phyloP scores from a whole-genome alignment of 2,888 invertebrate species.

The Epinotia ramella region DNA sequence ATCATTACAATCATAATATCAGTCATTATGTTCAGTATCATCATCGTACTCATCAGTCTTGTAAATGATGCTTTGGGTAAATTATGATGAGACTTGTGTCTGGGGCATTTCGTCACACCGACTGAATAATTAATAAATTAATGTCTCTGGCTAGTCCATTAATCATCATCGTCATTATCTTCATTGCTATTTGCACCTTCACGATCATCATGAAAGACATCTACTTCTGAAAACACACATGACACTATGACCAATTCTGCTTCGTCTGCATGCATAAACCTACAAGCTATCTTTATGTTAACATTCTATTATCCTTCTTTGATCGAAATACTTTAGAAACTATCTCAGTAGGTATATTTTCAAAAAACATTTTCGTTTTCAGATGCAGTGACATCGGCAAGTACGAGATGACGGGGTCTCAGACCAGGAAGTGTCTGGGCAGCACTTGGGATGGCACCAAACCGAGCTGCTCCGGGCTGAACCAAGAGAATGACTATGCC shows the following conservation, averaged over 20 bases:
- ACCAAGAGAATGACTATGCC: slow-evolving; percentile 94
- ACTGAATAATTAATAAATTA: too few relatives aligned
- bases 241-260: neutral
- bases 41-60: neutral
- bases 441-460: slow-evolving; percentile 93
- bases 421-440: slow-evolving; percentile 89
- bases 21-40: neutral
- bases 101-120: too few relatives aligned
- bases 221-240: too few relatives aligned
- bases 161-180: too few relatives aligned
- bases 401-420: slow-evolving; percentile 92
- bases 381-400: slow-evolving; percentile 95
- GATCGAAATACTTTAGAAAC: neutral
- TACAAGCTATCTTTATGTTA: too few relatives aligned
- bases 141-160: too few relatives aligned
- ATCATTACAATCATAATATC: too few relatives aligned
- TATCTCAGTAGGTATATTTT: neutral
- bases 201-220: too few relatives aligned
- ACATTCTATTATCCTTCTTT: too few relatives aligned
- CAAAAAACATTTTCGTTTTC: slow-evolving; percentile 34
- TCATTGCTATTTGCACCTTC: too few relatives aligned
- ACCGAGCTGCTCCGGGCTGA: slow-evolving; percentile 92
- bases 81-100: too few relatives aligned
- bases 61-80: too few relatives aligned
- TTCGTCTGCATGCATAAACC: neutral